Evolutionary conservation across 2,797 vertebrate species (phyloP), one percentile per base, ranked within the genome.

Genomic region (Mus spretus): DNA sequence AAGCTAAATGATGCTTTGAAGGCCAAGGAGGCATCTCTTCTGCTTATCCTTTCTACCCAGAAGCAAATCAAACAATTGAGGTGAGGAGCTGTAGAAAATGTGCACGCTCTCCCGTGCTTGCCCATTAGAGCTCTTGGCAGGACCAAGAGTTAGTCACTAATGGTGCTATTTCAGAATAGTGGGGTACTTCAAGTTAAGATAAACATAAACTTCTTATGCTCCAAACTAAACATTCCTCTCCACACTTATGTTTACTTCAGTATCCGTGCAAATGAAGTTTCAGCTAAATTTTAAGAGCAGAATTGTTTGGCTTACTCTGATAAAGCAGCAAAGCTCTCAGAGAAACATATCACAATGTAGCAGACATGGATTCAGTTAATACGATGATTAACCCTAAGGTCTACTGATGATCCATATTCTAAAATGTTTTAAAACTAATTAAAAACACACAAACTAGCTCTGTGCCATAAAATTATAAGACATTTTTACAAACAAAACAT

Each of bases 121-220:
- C 47, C 74, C 31, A 34, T 78, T 63, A 81, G 89, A 55, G 11
- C 20, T 59, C n/a, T 85, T 67, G 50, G n/a, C 1, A 74, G 59
- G 31, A 79, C n/a, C 34, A 85, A 55, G 72, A 84, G 50, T 34
- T 78, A 88, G 37, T 80, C 11, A 37, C 55, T 85, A 31, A 61
- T 55, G 93, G 67, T 55, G 84, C 11, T 91, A 37, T 40, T 89
- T 91, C 63, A 90, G 67, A 96, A 22, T 10, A 95, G 82, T 1
- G 37, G 6, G 20, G 50, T 37, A 82, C 55, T 87, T 93, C 94
- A 95, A 70, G 79, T 79, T 91, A 96, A 93, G 96, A 96, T 86
- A 86, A 92, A 87, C 67, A 67, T 72, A 50, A 40, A 95, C 28
- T 47, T 95, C 80, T 81, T 67, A 93, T 92, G 74, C 93, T 93